A percentile compares a stretch with the other conserved stretches of the same genome.
Evolutionary conservation across 2,113 vertebrate genomes (phyloP).

Genomic region (Thamnophis sirtalis): DNA sequence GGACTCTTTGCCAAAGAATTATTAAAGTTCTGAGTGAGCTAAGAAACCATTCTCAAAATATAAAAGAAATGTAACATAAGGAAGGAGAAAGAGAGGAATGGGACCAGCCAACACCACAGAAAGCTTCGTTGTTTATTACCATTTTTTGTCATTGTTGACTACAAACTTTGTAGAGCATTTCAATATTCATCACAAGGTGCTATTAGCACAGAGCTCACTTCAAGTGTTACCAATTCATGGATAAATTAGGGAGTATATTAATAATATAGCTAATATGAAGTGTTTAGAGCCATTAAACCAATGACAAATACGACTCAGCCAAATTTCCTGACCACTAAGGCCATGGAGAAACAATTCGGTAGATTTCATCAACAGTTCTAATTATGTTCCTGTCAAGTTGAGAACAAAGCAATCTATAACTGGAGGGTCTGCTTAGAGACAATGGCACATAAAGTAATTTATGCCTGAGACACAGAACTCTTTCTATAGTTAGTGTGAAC

Average conservation of each 20-base stretch:
- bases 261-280: slow-evolving; percentile 81
- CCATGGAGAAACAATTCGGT: slow-evolving; percentile 86
- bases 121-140: slow-evolving; percentile 21
- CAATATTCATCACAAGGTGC: slow-evolving; percentile 62
- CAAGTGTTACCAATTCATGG: slow-evolving; percentile 67
- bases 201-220: slow-evolving; percentile 62
- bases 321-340: slow-evolving; percentile 84
- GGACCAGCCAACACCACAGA: slow-evolving; percentile 22
- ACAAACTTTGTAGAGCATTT: slow-evolving; percentile 51
- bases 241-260: slow-evolving; percentile 81
- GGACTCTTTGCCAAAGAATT: slow-evolving; percentile 55
- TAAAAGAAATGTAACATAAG: slow-evolving; percentile 7
- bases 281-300: slow-evolving; percentile 72
- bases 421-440: slow-evolving; percentile 72
- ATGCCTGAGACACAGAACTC: slow-evolving; percentile 74
- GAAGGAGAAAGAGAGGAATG: slow-evolving; percentile 17
- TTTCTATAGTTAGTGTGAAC: slow-evolving; percentile 75
- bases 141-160: slow-evolving; percentile 34
- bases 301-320: slow-evolving; percentile 86
- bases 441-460: slow-evolving; percentile 77
- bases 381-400: slow-evolving; percentile 92
- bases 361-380: slow-evolving; percentile 94
- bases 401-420: slow-evolving; percentile 90
- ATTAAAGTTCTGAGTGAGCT: slow-evolving; percentile 45
- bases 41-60: slow-evolving; percentile 37